Evolutionary conservation across 2,113 vertebrate genomes (phyloP).

Genomic region (Hassar affinis): DNA sequence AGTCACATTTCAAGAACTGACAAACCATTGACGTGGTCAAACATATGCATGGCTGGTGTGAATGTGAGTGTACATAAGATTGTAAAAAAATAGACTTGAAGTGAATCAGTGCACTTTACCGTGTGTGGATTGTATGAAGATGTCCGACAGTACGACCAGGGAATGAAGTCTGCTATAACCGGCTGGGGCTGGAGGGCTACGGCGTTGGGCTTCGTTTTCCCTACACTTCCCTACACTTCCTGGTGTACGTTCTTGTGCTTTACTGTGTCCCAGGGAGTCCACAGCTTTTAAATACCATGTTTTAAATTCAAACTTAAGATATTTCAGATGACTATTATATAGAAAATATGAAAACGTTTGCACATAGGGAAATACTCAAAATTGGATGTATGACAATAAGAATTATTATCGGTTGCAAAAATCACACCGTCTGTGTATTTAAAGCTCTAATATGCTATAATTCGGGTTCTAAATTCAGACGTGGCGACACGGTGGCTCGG

Average conservation of each 20-base stretch:
- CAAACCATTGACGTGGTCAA: slow-evolving; percentile 30
- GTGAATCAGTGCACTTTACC: slow-evolving; percentile 69
- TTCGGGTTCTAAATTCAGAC: background rate
- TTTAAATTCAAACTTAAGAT: background rate
- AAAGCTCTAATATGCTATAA: background rate
- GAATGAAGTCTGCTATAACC: background rate
- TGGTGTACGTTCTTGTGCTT: background rate
- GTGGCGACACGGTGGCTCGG: too few species aligned
- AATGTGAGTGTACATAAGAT: slow-evolving; percentile 36
- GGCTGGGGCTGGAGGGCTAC: background rate
- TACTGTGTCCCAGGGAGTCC: background rate
- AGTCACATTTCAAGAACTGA: slow-evolving; percentile 29
- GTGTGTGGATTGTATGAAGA: slow-evolving; percentile 38
- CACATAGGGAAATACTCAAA: background rate
- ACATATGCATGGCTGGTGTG: slow-evolving; percentile 45
- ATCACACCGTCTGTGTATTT: too few species aligned
- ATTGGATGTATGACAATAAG: too few species aligned
- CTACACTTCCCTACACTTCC: background rate
- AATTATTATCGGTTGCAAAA: too few species aligned
- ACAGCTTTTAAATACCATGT: background rate
- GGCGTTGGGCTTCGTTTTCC: background rate
- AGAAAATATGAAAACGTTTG: background rate
- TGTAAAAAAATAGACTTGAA: slow-evolving; percentile 43
- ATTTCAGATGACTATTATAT: background rate
- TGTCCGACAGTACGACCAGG: too few species aligned